A percentile compares a stretch with the other conserved stretches of the same genome.
Conservation (phyloP, 1,140 invertebrate genomes). For the Scaptomyza hsui region DNA sequence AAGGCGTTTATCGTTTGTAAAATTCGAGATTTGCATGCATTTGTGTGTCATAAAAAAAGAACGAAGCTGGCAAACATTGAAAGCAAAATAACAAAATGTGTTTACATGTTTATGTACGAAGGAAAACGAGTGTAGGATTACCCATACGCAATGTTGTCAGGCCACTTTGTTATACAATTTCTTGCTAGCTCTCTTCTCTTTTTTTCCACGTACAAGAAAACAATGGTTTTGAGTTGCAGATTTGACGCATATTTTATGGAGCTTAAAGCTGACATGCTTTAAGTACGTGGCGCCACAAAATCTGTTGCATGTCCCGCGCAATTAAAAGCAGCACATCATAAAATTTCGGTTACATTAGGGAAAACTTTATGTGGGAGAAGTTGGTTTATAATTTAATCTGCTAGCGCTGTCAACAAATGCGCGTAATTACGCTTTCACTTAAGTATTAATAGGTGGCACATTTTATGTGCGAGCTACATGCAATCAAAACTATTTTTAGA, state of each 20-base stretch:
- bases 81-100: constrained; percentile 62
- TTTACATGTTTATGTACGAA: constrained; percentile 74
- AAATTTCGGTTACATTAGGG: constrained; percentile 17
- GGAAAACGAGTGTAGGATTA: constrained; percentile 65
- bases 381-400: constrained; percentile 33
- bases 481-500: constrained; percentile 14
- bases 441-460: constrained; percentile 29
- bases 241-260: background rate
- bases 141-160: constrained; percentile 74
- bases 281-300: background rate
- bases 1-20: constrained; percentile 81
- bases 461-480: constrained; percentile 34
- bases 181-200: background rate
- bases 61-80: constrained; percentile 35
- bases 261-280: constrained; percentile 17
- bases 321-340: constrained; percentile 43
- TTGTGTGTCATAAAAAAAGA: constrained; percentile 76
- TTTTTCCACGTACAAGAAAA: background rate
- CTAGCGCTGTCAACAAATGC: constrained; percentile 36
- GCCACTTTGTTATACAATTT: constrained; percentile 71
- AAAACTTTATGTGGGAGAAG: constrained; percentile 4
- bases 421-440: constrained; percentile 48
- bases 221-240: constrained; percentile 5
- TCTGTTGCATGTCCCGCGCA: constrained; percentile 36
- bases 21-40: constrained; percentile 82